These are phyloP conservation scores for Characodon lateralis DNA, from an alignment of 2,797 vertebrate species.

Conservation along the genomic window DNA sequence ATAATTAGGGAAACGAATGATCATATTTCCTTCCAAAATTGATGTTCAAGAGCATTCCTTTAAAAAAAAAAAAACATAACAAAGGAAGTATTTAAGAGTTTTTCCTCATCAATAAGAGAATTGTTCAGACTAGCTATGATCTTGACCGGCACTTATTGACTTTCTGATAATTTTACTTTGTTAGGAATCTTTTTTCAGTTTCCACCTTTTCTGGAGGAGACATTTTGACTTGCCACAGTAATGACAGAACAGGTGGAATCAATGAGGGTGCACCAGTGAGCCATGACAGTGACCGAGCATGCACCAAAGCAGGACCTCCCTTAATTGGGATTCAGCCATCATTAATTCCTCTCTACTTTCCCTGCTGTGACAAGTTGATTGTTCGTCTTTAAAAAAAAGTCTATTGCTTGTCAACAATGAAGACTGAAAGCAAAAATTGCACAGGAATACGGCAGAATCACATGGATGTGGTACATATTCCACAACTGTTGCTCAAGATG, in stretches of 20 bases:
- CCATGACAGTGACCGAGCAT: slow-evolving; percentile 10
- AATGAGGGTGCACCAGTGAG: neutral
- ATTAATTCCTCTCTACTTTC: slow-evolving; percentile 10
- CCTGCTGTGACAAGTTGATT: slow-evolving; percentile 4
- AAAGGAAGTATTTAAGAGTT: neutral
- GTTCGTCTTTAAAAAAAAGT: neutral
- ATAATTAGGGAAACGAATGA: neutral
- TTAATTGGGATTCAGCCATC: slow-evolving; percentile 12
- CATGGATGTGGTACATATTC: neutral
- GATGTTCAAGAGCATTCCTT: neutral
- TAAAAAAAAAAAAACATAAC: neutral
- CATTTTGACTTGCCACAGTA: slow-evolving; percentile 13
- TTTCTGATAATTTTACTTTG: neutral
- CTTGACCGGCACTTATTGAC: neutral
- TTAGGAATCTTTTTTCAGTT: neutral
- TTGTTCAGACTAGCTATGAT: neutral
- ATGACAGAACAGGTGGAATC: slow-evolving; percentile 13
- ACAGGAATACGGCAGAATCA: neutral
- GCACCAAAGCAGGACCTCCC: slow-evolving; percentile 10
- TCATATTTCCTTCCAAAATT: neutral
- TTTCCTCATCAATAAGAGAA: neutral
- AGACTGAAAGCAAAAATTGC: neutral
- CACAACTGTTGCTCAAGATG: neutral
- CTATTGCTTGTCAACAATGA: neutral
- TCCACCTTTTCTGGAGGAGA: neutral